Conservation (phyloP, 1,140 invertebrate genomes). For the Brachionus sp. region DNA sequence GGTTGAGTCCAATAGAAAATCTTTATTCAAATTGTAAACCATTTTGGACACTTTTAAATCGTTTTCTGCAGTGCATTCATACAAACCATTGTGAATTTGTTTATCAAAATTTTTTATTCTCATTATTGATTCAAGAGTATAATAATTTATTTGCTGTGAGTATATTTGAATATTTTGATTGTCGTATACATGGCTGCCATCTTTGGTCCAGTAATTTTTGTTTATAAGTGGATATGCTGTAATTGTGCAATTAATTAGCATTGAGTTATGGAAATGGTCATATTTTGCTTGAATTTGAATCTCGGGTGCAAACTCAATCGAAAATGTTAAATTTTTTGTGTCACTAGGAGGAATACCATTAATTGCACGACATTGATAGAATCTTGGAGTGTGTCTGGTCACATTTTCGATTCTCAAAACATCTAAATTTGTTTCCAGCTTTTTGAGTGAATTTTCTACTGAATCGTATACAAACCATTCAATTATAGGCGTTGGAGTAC, state of each 20-base stretch:
- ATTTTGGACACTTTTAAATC: slow-evolving; percentile 35
- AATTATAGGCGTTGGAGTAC: background rate
- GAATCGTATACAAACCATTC: background rate
- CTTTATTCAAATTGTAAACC: slow-evolving; percentile 25
- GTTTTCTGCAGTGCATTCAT: slow-evolving; percentile 29
- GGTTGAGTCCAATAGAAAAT: background rate
- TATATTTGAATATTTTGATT: background rate
- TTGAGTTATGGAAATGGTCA: background rate
- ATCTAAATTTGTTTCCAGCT: background rate
- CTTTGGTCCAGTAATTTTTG: slow-evolving; percentile 30
- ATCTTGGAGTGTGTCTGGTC: slow-evolving; percentile 24
- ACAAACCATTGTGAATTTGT: background rate
- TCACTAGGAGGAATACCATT: slow-evolving; percentile 37
- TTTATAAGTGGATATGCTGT: slow-evolving; percentile 6
- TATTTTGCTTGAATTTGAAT: slow-evolving; percentile 40
- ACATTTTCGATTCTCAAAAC: background rate
- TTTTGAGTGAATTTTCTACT: background rate
- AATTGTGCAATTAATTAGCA: slow-evolving; percentile 15
- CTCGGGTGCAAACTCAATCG: slow-evolving; percentile 19
- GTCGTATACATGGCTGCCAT: background rate
- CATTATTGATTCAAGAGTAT: background rate
- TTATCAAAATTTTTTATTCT: slow-evolving; percentile 9
- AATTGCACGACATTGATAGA: slow-evolving; percentile 16
- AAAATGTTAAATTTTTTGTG: slow-evolving; percentile 44
- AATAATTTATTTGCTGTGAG: background rate